Percentiles rank a stretch among this genome's conserved stretches.
These are phyloP conservation scores for Euthynnus affinis DNA, from an alignment of 2,797 vertebrate species.

Conservation along the genomic window DNA sequence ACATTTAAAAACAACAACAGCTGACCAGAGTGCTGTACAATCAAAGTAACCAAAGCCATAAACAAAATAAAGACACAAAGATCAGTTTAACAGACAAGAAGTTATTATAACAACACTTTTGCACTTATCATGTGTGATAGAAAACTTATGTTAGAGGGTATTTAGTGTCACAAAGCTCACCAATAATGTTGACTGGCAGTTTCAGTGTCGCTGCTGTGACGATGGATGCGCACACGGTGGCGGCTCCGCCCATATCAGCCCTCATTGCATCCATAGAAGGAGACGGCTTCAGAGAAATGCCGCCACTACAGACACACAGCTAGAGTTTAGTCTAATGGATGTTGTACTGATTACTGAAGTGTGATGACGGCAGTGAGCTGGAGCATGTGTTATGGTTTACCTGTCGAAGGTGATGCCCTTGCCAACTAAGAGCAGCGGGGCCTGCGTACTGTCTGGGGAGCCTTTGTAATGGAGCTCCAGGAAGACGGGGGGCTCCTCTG, in stretches of 20 bases:
- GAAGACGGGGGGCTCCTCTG: slow-evolving; percentile 94
- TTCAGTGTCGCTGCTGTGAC: slow-evolving; percentile 93
- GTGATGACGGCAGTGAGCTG: not conserved
- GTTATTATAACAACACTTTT: not conserved
- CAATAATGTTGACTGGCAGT: slow-evolving; percentile 93
- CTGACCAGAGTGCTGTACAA: no score
- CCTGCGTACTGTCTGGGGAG: slow-evolving; percentile 79
- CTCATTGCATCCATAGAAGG: slow-evolving; percentile 97
- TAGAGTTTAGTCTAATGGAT: not conserved
- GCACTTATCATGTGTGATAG: not conserved
- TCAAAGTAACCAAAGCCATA: no score
- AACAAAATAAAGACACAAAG: no score
- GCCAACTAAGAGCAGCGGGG: slow-evolving; percentile 93
- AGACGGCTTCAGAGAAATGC: slow-evolving; percentile 96
- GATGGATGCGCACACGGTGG: slow-evolving; percentile 93
- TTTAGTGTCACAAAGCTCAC: slow-evolving; percentile 79
- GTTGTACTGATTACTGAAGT: not conserved
- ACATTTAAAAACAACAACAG: no score
- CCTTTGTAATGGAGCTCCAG: slow-evolving; percentile 95
- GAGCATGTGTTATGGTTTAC: slow-evolving; percentile 71
- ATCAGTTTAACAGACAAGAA: no score
- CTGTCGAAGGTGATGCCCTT: slow-evolving; percentile 99
- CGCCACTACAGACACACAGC: slow-evolving; percentile 85
- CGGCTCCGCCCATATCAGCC: slow-evolving; percentile 98
- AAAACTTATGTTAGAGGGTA: not conserved